Conservation (phyloP, 2,797 vertebrate species). For the Gephyroberyx darwinii region DNA sequence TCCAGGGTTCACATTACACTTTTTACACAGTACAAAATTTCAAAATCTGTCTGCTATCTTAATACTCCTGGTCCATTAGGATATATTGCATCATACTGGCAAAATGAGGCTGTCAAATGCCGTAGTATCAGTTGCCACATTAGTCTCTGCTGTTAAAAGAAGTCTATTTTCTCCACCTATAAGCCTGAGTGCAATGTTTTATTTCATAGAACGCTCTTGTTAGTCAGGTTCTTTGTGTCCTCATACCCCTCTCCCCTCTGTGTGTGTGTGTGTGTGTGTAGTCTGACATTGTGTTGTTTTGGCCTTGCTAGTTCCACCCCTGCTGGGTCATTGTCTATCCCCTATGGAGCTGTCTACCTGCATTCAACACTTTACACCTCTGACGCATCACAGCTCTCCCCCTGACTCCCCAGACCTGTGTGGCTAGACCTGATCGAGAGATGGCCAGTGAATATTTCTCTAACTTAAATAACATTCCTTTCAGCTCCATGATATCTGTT, state of each 20-base stretch:
- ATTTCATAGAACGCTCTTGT: not conserved
- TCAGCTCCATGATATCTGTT: too few species aligned
- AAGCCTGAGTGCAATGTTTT: not conserved
- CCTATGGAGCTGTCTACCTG: slow-evolving; percentile 9
- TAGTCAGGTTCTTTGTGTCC: not conserved
- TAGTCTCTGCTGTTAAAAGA: not conserved
- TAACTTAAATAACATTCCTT: too few species aligned
- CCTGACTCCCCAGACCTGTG: not conserved
- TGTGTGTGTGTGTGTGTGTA: slow-evolving; percentile 3
- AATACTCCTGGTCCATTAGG: not conserved
- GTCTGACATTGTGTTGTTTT: slow-evolving; percentile 11
- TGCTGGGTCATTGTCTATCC: slow-evolving; percentile 56
- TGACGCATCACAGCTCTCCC: slow-evolving; percentile 11
- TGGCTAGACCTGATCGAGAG: slow-evolving; percentile 27
- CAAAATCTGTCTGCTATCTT: not conserved
- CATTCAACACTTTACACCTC: slow-evolving; percentile 46
- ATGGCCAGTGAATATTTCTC: not conserved
- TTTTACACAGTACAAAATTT: not conserved
- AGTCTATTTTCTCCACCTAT: not conserved
- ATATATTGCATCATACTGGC: not conserved
- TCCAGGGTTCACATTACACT: not conserved
- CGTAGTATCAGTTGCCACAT: not conserved
- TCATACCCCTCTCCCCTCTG: slow-evolving; percentile 3
- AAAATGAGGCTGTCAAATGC: not conserved
- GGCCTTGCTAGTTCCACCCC: slow-evolving; percentile 45